Conservation (phyloP, 1,140 invertebrate species). For the Helicorthomorpha holstii region DNA sequence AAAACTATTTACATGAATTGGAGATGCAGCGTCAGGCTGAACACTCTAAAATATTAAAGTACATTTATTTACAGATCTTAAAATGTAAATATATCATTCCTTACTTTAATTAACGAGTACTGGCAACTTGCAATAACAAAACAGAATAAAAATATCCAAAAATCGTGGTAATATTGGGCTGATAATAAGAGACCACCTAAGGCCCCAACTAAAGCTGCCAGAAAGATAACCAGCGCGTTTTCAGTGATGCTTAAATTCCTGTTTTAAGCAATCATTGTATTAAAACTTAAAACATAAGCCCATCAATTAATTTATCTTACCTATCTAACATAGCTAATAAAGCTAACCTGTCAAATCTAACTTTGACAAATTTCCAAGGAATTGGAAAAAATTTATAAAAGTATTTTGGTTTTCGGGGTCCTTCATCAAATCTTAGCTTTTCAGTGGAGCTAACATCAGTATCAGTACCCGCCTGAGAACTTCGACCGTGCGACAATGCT, state of each 20-base stretch:
- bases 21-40: slow-evolving; percentile 94
- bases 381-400: slow-evolving; percentile 73
- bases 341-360: slow-evolving; percentile 79
- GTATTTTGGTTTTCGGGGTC: slow-evolving; percentile 42
- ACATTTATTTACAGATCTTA: slow-evolving; percentile 2
- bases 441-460: slow-evolving; percentile 16
- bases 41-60: slow-evolving; percentile 46
- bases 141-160: slow-evolving; percentile 87
- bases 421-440: slow-evolving; percentile 18
- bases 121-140: slow-evolving; percentile 93
- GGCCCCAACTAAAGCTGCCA: slow-evolving; percentile 71
- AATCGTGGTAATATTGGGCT: slow-evolving; percentile 72
- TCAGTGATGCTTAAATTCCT: slow-evolving; percentile 71
- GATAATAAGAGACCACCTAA: slow-evolving; percentile 69
- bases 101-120: slow-evolving; percentile 80
- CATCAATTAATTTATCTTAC: slow-evolving; percentile 15
- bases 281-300: background rate
- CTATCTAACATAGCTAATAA: slow-evolving; percentile 79
- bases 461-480: slow-evolving; percentile 21
- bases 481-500: slow-evolving; percentile 11
- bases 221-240: slow-evolving; percentile 59
- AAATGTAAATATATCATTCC: background rate
- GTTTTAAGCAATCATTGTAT: slow-evolving; percentile 7
- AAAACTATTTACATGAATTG: slow-evolving; percentile 51
- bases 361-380: slow-evolving; percentile 35